Evolutionary conservation across 2,888 invertebrate genomes (phyloP).

Genomic region (Caenorhabditis zanzibari): DNA sequence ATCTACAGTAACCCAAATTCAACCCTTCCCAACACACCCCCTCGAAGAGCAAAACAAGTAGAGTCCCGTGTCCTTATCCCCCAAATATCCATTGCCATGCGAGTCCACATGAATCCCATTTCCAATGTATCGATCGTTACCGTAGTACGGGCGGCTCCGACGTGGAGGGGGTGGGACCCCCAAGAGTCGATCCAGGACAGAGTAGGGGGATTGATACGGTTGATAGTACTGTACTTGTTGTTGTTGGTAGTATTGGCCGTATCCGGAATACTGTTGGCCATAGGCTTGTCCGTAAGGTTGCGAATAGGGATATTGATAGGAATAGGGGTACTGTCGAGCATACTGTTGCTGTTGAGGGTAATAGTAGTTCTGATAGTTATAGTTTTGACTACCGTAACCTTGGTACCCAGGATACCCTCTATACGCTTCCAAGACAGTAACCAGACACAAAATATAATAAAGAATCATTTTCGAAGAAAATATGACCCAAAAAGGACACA

Average conservation of each 20-base stretch:
- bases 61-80: slow-evolving; percentile 15
- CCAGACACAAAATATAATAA: too few species aligned
- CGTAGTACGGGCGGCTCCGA: not conserved
- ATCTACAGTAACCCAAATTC: not conserved
- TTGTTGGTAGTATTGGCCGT: not conserved
- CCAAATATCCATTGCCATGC: slow-evolving; percentile 30
- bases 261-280: not conserved
- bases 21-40: slow-evolving; percentile 24
- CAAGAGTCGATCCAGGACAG: not conserved
- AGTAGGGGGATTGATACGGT: not conserved
- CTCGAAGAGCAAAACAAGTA: slow-evolving; percentile 16
- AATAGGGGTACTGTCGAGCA: not conserved
- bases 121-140: slow-evolving; percentile 16
- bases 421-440: not conserved
- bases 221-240: not conserved
- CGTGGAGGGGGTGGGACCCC: not conserved
- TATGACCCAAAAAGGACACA: too few species aligned
- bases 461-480: too few species aligned
- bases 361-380: too few species aligned
- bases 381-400: not conserved
- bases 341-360: not conserved
- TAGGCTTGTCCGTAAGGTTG: not conserved
- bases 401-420: not conserved
- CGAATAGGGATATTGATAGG: too few species aligned
- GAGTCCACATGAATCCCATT: slow-evolving; percentile 29